A percentile compares a stretch with the other conserved stretches of the same genome.
Conservation (phyloP, 2,113 vertebrate species). For the Neolamprologus tretocephalus region DNA sequence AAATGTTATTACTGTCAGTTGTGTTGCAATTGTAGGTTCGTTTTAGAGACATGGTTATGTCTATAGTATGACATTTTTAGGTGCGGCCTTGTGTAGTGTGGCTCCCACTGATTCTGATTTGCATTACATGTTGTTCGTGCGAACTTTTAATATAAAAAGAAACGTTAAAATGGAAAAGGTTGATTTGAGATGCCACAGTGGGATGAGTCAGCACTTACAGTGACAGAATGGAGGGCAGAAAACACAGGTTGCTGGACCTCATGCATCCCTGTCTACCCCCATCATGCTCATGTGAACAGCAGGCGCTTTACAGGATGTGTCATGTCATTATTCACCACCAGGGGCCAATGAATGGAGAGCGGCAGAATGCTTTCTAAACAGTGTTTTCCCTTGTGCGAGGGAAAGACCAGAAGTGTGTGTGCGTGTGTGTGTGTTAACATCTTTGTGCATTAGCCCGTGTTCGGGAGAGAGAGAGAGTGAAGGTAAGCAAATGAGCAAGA, state of each 20-base stretch:
- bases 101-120: background rate
- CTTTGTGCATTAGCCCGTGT: conserved; percentile 8
- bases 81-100: background rate
- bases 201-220: background rate
- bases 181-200: background rate
- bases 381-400: conserved; percentile 7
- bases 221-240: background rate
- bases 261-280: conserved; percentile 44
- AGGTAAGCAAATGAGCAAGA: conserved; percentile 42
- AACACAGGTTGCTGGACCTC: conserved; percentile 39
- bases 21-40: background rate
- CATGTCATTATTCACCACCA: conserved; percentile 62
- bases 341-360: conserved; percentile 43
- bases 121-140: background rate
- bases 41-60: background rate
- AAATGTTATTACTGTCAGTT: background rate
- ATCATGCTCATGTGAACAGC: conserved; percentile 57
- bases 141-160: background rate
- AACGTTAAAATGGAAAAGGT: background rate
- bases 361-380: conserved; percentile 27
- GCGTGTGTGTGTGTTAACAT: background rate
- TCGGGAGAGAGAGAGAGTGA: background rate
- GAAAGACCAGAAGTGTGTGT: background rate
- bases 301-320: conserved; percentile 45
- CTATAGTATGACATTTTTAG: background rate